Conservation (phyloP, 2,113 vertebrate species). For the Camelus dromedarius region DNA sequence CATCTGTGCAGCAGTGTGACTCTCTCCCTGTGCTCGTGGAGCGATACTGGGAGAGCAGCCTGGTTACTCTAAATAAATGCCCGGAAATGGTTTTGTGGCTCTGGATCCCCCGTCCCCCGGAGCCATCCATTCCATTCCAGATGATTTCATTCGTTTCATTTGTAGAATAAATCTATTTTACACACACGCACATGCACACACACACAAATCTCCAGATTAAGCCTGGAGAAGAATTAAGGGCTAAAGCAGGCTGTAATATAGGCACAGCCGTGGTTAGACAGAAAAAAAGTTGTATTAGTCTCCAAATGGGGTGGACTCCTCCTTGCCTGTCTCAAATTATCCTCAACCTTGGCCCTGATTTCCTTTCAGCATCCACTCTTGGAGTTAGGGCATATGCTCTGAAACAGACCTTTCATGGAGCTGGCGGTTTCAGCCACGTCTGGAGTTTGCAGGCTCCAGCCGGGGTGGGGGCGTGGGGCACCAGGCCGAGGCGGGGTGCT, state of each 20-base stretch:
- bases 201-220: background rate
- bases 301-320: background rate
- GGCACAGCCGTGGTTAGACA: background rate
- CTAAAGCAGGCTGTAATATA: background rate
- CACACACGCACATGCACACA: background rate
- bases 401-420: background rate
- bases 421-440: background rate
- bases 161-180: constrained; percentile 5
- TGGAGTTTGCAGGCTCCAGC: background rate
- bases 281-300: background rate
- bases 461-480: no score
- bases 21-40: background rate
- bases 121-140: background rate
- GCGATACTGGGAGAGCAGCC: background rate
- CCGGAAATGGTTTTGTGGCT: background rate
- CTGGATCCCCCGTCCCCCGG: background rate
- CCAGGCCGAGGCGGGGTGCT: background rate
- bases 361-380: background rate
- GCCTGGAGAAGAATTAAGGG: background rate
- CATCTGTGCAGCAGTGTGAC: background rate
- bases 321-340: background rate
- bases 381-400: background rate
- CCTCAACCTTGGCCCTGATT: background rate
- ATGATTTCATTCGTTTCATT: background rate
- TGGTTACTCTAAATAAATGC: background rate